Evolutionary conservation across 2,113 vertebrate species (phyloP).

Genomic region (Macquaria ambigua): DNA sequence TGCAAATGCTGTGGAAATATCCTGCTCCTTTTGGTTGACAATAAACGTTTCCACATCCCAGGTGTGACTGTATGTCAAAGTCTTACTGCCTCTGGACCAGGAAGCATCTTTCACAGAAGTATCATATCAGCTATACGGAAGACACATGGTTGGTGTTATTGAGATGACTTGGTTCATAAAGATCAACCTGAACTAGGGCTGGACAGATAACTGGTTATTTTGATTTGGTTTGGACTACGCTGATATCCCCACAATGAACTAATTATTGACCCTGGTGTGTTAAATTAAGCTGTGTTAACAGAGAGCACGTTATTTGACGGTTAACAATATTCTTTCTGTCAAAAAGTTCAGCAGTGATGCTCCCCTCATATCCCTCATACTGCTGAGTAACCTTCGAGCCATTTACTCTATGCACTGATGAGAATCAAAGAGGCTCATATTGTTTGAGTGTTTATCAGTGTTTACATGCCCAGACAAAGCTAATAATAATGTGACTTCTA

Average conservation of each 20-base stretch:
- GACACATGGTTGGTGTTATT: not conserved
- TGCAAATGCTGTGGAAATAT: not conserved
- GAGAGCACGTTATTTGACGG: not conserved
- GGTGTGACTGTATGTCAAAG: not conserved
- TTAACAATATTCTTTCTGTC: not conserved
- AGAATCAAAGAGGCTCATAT: constrained; percentile 19
- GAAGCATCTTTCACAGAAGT: not conserved
- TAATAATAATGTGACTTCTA: not conserved
- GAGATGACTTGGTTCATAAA: not conserved
- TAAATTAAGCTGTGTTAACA: not conserved
- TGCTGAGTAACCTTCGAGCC: not conserved
- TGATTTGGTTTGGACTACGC: too few relatives aligned
- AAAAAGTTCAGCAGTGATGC: not conserved
- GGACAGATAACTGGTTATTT: not conserved
- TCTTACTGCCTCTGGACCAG: not conserved
- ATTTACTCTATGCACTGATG: constrained; percentile 11
- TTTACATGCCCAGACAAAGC: not conserved
- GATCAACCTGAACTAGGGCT: not conserved
- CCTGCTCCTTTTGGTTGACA: not conserved
- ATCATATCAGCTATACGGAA: not conserved
- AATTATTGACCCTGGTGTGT: not conserved
- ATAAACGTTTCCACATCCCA: not conserved
- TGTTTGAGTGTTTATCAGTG: constrained; percentile 7
- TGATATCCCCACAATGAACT: not conserved
- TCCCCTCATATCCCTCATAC: not conserved